Evolutionary conservation across 2,888 invertebrate genomes (phyloP).

Genomic region (Harpagoxenus sublaevis): DNA sequence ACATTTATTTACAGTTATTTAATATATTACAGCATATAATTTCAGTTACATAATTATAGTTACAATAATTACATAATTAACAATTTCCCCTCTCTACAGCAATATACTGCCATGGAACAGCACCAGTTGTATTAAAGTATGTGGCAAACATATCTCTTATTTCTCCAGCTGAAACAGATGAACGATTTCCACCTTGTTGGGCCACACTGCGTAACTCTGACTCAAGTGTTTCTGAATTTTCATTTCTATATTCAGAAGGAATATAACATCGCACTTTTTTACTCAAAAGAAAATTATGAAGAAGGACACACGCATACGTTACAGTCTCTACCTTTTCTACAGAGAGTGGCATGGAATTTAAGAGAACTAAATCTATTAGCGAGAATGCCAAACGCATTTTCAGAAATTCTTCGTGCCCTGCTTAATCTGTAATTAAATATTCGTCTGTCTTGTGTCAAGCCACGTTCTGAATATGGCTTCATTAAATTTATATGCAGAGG

Average conservation of each 20-base stretch:
- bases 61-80: neutral
- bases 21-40: no score
- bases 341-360: conserved; percentile 1
- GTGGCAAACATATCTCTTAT: conserved; percentile 4
- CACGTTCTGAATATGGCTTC: neutral
- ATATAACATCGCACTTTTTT: neutral
- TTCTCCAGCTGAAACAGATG: neutral
- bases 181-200: conserved; percentile 10
- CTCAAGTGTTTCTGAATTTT: conserved; percentile 11
- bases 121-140: conserved; percentile 18
- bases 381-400: conserved; percentile 6
- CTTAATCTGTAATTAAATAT: conserved; percentile 10
- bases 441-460: neutral
- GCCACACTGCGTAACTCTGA: neutral
- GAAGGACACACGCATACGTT: conserved; percentile 7
- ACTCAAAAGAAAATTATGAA: conserved; percentile 21
- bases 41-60: no score
- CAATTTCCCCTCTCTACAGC: neutral
- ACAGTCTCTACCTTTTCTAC: conserved; percentile 10
- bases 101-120: neutral
- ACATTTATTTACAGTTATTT: no score
- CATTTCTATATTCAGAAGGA: conserved; percentile 1
- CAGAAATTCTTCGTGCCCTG: neutral
- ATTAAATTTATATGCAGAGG: neutral
- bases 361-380: conserved; percentile 8